phyloP scores from a whole-genome alignment of 1,140 invertebrate genomes.

The Pogonognathellus flavescens region DNA sequence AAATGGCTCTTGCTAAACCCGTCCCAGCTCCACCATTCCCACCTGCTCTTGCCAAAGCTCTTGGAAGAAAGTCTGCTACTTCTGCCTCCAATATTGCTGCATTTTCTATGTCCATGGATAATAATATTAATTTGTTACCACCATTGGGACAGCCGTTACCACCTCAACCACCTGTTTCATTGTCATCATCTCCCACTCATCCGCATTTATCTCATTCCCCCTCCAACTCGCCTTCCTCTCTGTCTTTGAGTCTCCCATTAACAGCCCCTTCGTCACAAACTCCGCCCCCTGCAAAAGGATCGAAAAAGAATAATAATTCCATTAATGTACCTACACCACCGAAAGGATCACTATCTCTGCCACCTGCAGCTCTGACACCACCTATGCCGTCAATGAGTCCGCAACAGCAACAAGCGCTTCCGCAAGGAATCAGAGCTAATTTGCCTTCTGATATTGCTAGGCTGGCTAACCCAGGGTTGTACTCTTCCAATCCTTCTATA shows the following conservation, averaged over 20 bases:
- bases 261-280: background rate
- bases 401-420: conserved; percentile 18
- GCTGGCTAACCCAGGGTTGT: conserved; percentile 56
- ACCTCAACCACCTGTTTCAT: conserved; percentile 19
- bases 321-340: conserved; percentile 5
- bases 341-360: conserved; percentile 1
- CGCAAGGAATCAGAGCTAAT: conserved; percentile 23
- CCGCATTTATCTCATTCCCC: conserved; percentile 16
- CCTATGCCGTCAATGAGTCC: conserved; percentile 8
- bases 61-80: conserved; percentile 11
- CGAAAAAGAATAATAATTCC: conserved; percentile 26
- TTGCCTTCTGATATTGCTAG: conserved; percentile 58
- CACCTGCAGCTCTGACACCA: conserved; percentile 41
- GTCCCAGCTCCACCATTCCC: conserved; percentile 24
- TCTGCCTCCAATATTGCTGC: background rate
- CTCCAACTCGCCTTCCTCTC: conserved; percentile 7
- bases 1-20: conserved; percentile 24
- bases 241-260: background rate
- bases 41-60: conserved; percentile 36
- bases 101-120: conserved; percentile 4
- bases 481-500: conserved; percentile 49
- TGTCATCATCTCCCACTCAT: conserved; percentile 20
- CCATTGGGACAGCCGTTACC: conserved; percentile 43
- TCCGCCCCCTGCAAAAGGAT: background rate
- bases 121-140: conserved; percentile 26